Percentiles rank a stretch among this genome's conserved stretches.
Evolutionary conservation across 1,140 invertebrate genomes (phyloP).

Genomic region (Brachionus rotundiformis): DNA sequence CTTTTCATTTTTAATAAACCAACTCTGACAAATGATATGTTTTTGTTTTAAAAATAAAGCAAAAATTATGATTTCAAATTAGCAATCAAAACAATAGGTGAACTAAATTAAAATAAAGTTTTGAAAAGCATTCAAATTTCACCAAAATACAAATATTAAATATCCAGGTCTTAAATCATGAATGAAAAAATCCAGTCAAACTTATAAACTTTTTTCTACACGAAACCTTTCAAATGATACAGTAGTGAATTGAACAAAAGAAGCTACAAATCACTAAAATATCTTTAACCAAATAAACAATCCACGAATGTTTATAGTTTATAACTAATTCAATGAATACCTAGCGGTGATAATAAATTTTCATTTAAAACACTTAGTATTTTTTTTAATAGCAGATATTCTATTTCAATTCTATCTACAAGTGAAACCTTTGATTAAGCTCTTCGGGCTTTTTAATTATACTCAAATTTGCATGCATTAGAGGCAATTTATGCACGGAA

Average conservation of each 20-base stretch:
- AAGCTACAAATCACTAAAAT: slow-evolving; percentile 3
- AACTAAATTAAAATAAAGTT: neutral
- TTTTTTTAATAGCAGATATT: neutral
- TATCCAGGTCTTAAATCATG: neutral
- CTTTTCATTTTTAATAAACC: neutral
- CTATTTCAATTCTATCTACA: neutral
- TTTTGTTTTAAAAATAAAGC: neutral
- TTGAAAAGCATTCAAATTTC: neutral
- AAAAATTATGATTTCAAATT: neutral
- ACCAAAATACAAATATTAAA: neutral
- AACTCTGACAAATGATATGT: neutral
- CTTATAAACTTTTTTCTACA: neutral
- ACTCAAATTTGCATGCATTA: neutral
- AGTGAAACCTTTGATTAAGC: neutral
- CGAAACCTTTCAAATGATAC: neutral
- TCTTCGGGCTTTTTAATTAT: neutral
- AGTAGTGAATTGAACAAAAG: neutral
- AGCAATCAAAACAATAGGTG: neutral
- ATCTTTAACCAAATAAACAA: neutral
- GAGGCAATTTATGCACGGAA: neutral
- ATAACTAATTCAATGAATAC: neutral
- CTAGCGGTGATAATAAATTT: neutral
- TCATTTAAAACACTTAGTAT: neutral
- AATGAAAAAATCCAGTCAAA: neutral
- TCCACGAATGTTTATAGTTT: neutral